phyloP scores from a whole-genome alignment of 1,140 invertebrate genomes.

The Mizuhopecten yessoensis region DNA sequence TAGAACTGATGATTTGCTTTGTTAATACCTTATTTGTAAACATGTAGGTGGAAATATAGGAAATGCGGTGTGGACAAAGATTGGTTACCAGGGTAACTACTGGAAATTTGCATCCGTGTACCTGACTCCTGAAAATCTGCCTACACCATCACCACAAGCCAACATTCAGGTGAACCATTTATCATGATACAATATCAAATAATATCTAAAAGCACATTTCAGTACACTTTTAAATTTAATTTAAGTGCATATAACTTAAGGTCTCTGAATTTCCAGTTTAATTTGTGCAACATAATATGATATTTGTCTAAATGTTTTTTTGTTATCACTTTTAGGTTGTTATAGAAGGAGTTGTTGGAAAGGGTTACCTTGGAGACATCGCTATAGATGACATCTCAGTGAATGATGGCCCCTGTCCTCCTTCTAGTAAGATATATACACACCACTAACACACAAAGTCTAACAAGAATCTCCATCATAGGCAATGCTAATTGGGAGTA shows the following conservation, averaged over 20 bases:
- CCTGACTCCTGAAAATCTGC: conserved; percentile 67
- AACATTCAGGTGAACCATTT: conserved; percentile 63
- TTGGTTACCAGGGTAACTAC: conserved; percentile 76
- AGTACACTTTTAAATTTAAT: no score
- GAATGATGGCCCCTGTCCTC: conserved; percentile 77
- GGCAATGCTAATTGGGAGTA: no score
- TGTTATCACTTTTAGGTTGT: conserved; percentile 70
- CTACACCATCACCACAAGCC: conserved; percentile 49
- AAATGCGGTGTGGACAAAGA: conserved; percentile 73
- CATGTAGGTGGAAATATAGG: conserved; percentile 67
- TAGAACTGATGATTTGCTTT: background rate
- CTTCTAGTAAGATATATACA: conserved; percentile 63
- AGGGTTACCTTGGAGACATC: conserved; percentile 78
- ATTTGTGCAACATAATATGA: no score
- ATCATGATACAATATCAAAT: no score
- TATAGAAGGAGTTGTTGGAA: conserved; percentile 73
- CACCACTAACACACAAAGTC: no score
- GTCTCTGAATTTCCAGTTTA: no score
- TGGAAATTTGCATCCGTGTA: conserved; percentile 76
- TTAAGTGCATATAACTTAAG: no score
- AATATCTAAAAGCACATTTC: no score
- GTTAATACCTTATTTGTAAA: background rate
- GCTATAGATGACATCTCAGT: conserved; percentile 83
- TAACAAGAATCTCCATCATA: no score
- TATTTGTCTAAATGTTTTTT: background rate